These are phyloP conservation scores for Octodon degus DNA, from an alignment of 2,113 vertebrate genomes.

Conservation along the genomic window DNA sequence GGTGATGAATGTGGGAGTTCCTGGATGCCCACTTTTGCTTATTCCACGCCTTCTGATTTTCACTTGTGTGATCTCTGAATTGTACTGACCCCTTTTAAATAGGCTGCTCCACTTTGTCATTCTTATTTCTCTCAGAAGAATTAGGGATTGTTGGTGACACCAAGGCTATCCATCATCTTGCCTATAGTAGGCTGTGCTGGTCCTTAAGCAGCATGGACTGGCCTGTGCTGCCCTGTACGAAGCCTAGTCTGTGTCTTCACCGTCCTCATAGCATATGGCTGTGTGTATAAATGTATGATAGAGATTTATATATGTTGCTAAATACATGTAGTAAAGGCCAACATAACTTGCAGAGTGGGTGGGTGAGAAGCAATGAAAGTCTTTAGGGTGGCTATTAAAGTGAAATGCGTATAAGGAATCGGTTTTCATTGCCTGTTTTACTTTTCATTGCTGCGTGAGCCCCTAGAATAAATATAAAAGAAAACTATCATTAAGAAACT, in stretches of 20 bases:
- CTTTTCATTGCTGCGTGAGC: neutral
- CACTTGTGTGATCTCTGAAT: neutral
- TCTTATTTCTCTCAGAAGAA: neutral
- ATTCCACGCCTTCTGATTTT: neutral
- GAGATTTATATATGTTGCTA: conserved; percentile 65
- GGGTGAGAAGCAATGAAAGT: neutral
- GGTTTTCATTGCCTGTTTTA: neutral
- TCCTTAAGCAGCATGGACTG: neutral
- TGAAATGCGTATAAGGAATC: conserved; percentile 35
- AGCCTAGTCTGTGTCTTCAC: conserved; percentile 25
- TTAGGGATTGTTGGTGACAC: neutral
- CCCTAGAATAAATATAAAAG: neutral
- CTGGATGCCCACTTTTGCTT: neutral
- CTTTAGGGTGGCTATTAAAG: conserved; percentile 46
- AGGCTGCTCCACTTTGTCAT: neutral
- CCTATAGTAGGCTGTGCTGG: neutral
- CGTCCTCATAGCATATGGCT: neutral
- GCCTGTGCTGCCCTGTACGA: neutral
- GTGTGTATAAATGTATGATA: conserved; percentile 71
- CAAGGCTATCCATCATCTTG: neutral
- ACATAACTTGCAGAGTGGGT: neutral
- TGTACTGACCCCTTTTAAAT: neutral
- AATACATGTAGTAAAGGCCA: neutral
- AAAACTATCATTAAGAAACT: neutral
- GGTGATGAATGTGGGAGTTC: accelerated